These are phyloP conservation scores for Phrynocephalus guinanensis DNA, from an alignment of 2,797 vertebrate species.

Conservation along the genomic window DNA sequence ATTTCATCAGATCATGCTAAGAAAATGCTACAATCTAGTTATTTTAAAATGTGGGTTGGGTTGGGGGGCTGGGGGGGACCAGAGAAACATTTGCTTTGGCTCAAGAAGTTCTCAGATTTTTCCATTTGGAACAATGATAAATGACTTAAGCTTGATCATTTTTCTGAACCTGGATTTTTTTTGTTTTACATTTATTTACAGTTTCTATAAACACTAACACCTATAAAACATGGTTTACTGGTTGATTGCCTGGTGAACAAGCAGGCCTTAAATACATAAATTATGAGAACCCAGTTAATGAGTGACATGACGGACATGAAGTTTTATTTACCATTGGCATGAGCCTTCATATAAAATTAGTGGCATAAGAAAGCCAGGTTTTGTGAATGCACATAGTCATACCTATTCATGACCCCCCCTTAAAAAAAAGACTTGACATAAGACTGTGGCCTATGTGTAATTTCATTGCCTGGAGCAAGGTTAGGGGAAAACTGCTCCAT, in stretches of 20 bases:
- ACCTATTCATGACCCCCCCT: conserved; percentile 75
- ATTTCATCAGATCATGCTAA: conserved; percentile 60
- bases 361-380: conserved; percentile 76
- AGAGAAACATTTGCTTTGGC: conserved; percentile 76
- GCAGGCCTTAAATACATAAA: conserved; percentile 79
- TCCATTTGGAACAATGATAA: conserved; percentile 81
- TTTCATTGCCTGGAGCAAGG: conserved; percentile 85
- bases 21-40: conserved; percentile 62
- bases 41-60: conserved; percentile 48
- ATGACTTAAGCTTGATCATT: conserved; percentile 79
- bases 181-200: conserved; percentile 85
- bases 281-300: conserved; percentile 82
- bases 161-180: conserved; percentile 80
- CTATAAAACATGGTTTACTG: conserved; percentile 80
- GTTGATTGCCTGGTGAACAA: conserved; percentile 75
- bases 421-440: conserved; percentile 76
- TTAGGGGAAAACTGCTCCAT: conserved; percentile 85
- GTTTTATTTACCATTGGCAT: conserved; percentile 80
- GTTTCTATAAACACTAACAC: conserved; percentile 88
- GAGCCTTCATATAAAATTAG: conserved; percentile 83
- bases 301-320: conserved; percentile 78
- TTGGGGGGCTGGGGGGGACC: conserved; percentile 29
- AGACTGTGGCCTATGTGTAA: conserved; percentile 81
- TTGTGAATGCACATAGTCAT: conserved; percentile 77
- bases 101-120: conserved; percentile 72